phyloP scores from a whole-genome alignment of 1,140 invertebrate genomes.

The Hestina assimilis region DNA sequence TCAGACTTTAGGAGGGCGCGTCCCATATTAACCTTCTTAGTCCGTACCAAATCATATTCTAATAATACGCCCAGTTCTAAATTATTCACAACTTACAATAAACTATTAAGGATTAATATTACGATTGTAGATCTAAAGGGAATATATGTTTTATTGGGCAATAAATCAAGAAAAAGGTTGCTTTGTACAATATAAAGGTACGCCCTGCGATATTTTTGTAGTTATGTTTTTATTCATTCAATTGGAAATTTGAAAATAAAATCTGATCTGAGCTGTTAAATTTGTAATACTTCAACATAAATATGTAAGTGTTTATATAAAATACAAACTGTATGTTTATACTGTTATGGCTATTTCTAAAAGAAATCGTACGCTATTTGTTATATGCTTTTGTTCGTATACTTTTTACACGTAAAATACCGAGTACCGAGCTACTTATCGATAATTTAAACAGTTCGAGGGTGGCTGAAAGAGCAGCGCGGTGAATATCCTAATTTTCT shows the following conservation, averaged over 20 bases:
- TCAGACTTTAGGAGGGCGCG: conserved; percentile 44
- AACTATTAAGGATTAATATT: background rate
- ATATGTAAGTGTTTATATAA: too few relatives aligned
- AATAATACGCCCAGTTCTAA: conserved; percentile 6
- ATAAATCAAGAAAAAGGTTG: conserved; percentile 26
- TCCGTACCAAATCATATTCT: conserved; percentile 13
- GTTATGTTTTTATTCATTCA: conserved; percentile 20
- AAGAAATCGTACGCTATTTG: too few relatives aligned
- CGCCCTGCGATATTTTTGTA: too few relatives aligned
- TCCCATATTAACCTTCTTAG: conserved; percentile 26
- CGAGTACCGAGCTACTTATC: conserved; percentile 35
- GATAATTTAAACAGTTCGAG: conserved; percentile 58
- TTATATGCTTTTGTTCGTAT: background rate
- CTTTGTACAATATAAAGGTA: conserved; percentile 21
- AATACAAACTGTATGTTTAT: too few relatives aligned
- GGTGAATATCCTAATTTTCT: conserved; percentile 73
- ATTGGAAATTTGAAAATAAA: conserved; percentile 25
- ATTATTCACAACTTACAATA: background rate
- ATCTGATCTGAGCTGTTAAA: background rate
- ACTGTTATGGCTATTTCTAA: too few relatives aligned
- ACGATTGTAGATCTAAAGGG: conserved; percentile 4
- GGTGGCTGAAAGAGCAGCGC: conserved; percentile 50
- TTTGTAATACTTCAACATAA: background rate
- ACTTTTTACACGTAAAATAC: conserved; percentile 21
- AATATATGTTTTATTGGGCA: conserved; percentile 12